A percentile compares a stretch with the other conserved stretches of the same genome.
These are phyloP conservation scores for Lepeophtheirus nordmannii DNA, from an alignment of 2,888 invertebrate species.

Conservation along the genomic window DNA sequence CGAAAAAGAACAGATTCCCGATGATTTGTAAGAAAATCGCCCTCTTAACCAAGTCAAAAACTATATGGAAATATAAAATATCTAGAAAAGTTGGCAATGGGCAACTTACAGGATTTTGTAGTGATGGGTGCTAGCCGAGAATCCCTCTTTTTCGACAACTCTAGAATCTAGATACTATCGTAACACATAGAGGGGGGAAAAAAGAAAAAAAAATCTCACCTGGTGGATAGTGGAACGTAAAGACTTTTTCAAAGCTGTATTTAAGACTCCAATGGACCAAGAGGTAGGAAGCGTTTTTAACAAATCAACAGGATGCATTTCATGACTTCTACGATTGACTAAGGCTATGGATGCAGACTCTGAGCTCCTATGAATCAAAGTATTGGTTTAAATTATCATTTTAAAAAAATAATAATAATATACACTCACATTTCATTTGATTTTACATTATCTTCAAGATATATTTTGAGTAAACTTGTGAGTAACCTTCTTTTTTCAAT, in stretches of 20 bases:
- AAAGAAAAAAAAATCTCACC: too few species aligned
- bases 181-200: too few species aligned
- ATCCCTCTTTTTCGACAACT: too few species aligned
- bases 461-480: conserved; percentile 36
- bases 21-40: too few species aligned
- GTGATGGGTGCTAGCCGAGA: too few species aligned
- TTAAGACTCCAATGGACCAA: conserved; percentile 37
- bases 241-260: conserved; percentile 35
- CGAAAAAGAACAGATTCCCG: too few species aligned
- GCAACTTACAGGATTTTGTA: too few species aligned
- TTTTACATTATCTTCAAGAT: conserved; percentile 33
- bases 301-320: conserved; percentile 37
- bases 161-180: too few species aligned
- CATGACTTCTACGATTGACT: conserved; percentile 36
- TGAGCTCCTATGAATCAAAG: conserved; percentile 26
- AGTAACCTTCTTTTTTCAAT: conserved; percentile 35
- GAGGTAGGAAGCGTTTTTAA: conserved; percentile 35
- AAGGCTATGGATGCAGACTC: conserved; percentile 35
- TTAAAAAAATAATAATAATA: conserved; percentile 1
- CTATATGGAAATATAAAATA: too few species aligned
- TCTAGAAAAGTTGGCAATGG: too few species aligned
- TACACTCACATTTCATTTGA: conserved; percentile 9
- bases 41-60: too few species aligned
- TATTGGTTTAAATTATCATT: background rate
- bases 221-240: conserved; percentile 35